These are phyloP conservation scores for Drosophila gaucha DNA, from an alignment of 2,888 invertebrate genomes.

Conservation along the genomic window DNA sequence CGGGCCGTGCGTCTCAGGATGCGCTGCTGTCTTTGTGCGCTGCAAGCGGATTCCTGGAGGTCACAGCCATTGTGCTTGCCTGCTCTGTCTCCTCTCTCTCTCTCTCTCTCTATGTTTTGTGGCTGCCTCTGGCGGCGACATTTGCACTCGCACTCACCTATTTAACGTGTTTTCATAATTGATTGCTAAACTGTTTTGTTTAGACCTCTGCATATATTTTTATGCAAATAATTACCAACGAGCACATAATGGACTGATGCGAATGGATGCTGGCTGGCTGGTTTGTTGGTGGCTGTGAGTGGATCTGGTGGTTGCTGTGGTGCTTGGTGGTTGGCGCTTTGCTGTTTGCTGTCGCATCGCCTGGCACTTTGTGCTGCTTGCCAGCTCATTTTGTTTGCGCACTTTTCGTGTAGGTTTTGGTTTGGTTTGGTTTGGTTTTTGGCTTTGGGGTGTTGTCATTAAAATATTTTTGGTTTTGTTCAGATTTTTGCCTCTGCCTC, in stretches of 20 bases:
- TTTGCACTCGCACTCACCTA: constrained; percentile 74
- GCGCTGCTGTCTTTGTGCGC: too few relatives aligned
- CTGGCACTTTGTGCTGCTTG: constrained; percentile 29
- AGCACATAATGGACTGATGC: constrained; percentile 65
- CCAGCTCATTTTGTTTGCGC: constrained; percentile 66
- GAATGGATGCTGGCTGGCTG: constrained; percentile 26
- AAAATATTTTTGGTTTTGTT: constrained; percentile 79
- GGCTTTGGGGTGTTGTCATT: constrained; percentile 70
- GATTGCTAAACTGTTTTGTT: constrained; percentile 81
- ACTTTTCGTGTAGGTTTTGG: constrained; percentile 52
- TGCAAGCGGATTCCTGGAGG: constrained; percentile 38
- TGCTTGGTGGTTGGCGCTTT: constrained; percentile 51
- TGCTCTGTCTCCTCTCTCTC: background rate
- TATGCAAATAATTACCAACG: constrained; percentile 78
- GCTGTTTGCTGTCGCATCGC: constrained; percentile 22
- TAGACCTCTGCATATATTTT: constrained; percentile 79
- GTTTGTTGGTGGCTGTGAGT: constrained; percentile 9
- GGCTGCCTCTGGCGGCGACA: constrained; percentile 54
- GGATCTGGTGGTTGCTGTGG: constrained; percentile 30
- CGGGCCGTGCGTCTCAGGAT: constrained; percentile 15
- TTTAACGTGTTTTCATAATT: constrained; percentile 81
- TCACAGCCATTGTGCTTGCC: constrained; percentile 48
- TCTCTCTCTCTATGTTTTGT: background rate
- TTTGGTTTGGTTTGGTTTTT: constrained; percentile 32
- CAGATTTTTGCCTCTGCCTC: constrained; percentile 52